Conservation (phyloP, 2,888 invertebrate species). For the Tethea ocularis region DNA sequence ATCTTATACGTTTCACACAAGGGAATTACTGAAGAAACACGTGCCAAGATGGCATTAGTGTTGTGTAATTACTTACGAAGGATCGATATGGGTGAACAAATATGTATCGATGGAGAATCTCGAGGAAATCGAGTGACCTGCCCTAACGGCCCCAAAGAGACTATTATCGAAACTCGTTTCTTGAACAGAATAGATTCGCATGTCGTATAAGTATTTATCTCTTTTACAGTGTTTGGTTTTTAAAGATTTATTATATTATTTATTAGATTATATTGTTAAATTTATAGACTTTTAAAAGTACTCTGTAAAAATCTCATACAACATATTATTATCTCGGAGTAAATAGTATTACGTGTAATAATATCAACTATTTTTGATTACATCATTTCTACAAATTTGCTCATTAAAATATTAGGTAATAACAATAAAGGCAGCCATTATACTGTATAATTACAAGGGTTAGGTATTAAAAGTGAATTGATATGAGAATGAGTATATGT, state of each 20-base stretch:
- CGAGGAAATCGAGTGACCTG: slow-evolving; percentile 64
- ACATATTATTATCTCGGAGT: no score
- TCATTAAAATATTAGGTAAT: not conserved
- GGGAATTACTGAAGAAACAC: slow-evolving; percentile 41
- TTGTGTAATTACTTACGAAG: slow-evolving; percentile 61
- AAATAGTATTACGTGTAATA: no score
- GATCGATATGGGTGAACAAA: slow-evolving; percentile 50
- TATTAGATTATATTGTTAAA: no score
- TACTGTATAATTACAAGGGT: not conserved
- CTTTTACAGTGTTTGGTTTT: slow-evolving; percentile 14
- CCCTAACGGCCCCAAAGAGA: slow-evolving; percentile 60
- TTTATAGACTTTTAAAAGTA: no score
- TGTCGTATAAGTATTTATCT: slow-evolving; percentile 49
- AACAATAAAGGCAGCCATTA: not conserved
- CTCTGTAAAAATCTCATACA: no score
- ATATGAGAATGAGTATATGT: not conserved
- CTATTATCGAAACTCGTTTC: slow-evolving; percentile 63
- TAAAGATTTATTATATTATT: no score
- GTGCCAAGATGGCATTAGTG: slow-evolving; percentile 56
- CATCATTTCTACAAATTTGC: no score
- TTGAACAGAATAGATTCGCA: slow-evolving; percentile 46
- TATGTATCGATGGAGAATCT: slow-evolving; percentile 52
- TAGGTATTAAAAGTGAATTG: not conserved
- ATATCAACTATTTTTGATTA: no score
- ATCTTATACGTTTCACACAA: slow-evolving; percentile 27